Percentiles rank a stretch among this genome's conserved stretches.
phyloP scores from a whole-genome alignment of 92 coral and sea anemone genomes.

The Epizoanthus rinbou region DNA sequence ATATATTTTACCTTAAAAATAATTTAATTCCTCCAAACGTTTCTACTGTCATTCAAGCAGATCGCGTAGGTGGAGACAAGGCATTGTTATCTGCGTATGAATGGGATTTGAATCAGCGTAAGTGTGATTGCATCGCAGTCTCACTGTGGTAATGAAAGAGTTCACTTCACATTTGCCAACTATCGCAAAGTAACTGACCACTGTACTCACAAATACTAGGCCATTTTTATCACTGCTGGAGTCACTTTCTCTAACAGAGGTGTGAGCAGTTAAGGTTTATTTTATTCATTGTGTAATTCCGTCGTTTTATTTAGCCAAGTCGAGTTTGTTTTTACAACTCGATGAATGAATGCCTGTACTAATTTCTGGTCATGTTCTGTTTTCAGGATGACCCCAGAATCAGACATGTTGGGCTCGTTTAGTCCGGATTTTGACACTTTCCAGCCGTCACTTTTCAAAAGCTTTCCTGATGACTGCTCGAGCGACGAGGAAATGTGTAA shows the following conservation, averaged over 20 bases:
- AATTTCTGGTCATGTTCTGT: slow-evolving; percentile 28
- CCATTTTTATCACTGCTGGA: background rate
- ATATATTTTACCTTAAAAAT: background rate
- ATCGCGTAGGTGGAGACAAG: slow-evolving; percentile 61
- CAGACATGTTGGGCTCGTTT: slow-evolving; percentile 58
- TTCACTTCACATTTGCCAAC: slow-evolving; percentile 22
- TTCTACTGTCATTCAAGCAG: slow-evolving; percentile 30
- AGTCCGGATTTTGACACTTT: slow-evolving; percentile 75
- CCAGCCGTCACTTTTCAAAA: slow-evolving; percentile 78
- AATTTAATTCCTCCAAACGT: slow-evolving; percentile 7
- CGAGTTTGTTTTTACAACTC: slow-evolving; percentile 41
- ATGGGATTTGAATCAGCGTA: slow-evolving; percentile 89
- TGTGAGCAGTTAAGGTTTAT: slow-evolving; percentile 34
- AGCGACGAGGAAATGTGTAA: slow-evolving; percentile 71
- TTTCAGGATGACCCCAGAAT: slow-evolving; percentile 34
- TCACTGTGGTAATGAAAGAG: background rate
- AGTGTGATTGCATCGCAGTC: slow-evolving; percentile 11
- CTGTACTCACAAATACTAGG: background rate
- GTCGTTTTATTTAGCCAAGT: slow-evolving; percentile 34
- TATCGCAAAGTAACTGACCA: slow-evolving; percentile 32
- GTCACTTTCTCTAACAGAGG: slow-evolving; percentile 33
- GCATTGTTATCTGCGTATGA: slow-evolving; percentile 73
- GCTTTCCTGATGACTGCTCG: slow-evolving; percentile 71
- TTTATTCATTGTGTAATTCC: slow-evolving; percentile 14
- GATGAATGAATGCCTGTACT: slow-evolving; percentile 47